Percentiles rank a stretch among this genome's conserved stretches.
Conservation (phyloP, 2,113 vertebrate genomes). For the Hippocampus mohnikei region DNA sequence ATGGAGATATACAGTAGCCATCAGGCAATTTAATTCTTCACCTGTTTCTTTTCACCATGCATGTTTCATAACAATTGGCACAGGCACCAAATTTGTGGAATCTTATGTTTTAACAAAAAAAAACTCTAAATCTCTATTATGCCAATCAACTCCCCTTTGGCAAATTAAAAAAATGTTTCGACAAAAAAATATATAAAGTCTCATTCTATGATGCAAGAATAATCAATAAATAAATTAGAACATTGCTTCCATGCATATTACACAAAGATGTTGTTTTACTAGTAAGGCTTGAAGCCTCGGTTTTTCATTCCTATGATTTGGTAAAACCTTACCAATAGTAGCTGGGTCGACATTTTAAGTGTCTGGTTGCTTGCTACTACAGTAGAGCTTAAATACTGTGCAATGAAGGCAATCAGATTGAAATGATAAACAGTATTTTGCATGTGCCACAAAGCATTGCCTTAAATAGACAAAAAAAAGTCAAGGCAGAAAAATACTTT, state of each 20-base stretch:
- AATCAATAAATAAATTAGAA: constrained; percentile 50
- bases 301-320: background rate
- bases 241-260: constrained; percentile 41
- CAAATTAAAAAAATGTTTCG: constrained; percentile 30
- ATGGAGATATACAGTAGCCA: constrained; percentile 31
- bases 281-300: constrained; percentile 13
- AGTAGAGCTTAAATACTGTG: constrained; percentile 21
- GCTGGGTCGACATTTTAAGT: constrained; percentile 12
- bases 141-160: constrained; percentile 12
- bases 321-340: constrained; percentile 9
- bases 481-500: background rate
- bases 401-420: constrained; percentile 46
- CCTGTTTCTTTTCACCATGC: constrained; percentile 18
- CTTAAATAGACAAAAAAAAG: constrained; percentile 3
- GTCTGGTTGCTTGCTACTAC: constrained; percentile 1
- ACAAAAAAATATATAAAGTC: constrained; percentile 29
- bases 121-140: constrained; percentile 8
- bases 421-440: constrained; percentile 14
- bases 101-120: constrained; percentile 12
- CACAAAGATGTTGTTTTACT: constrained; percentile 19
- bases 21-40: constrained; percentile 32
- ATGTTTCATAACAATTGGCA: constrained; percentile 32
- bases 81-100: constrained; percentile 46
- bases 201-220: constrained; percentile 27
- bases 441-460: constrained; percentile 3